A percentile compares a stretch with the other conserved stretches of the same genome.
Evolutionary conservation across 2,888 invertebrate genomes (phyloP).

Genomic region (Bellardia bayeri): DNA sequence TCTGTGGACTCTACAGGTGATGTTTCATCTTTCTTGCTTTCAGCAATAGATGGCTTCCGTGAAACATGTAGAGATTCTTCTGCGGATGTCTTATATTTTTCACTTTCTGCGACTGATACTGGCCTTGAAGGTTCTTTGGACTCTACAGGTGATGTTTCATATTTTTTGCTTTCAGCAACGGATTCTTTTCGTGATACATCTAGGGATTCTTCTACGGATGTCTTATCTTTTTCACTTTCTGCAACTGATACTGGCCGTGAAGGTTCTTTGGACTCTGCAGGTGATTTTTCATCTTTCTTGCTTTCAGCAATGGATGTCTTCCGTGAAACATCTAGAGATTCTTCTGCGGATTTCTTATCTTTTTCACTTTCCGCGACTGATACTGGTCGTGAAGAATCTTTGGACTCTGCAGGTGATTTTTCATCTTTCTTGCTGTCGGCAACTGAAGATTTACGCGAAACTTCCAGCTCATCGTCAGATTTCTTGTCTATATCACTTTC

Average conservation of each 20-base stretch:
- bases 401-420: background rate
- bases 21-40: conserved; percentile 50
- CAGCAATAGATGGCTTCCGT: conserved; percentile 61
- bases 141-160: background rate
- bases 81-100: conserved; percentile 54
- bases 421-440: conserved; percentile 29
- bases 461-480: conserved; percentile 32
- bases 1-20: conserved; percentile 23
- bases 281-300: conserved; percentile 69
- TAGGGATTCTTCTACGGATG: conserved; percentile 67
- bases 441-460: conserved; percentile 49
- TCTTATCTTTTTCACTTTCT: conserved; percentile 73
- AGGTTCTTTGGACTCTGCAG: conserved; percentile 69
- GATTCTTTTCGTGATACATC: conserved; percentile 79
- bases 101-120: conserved; percentile 57
- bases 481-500: conserved; percentile 58
- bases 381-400: conserved; percentile 49
- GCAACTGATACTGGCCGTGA: conserved; percentile 76
- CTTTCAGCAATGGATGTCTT: conserved; percentile 73
- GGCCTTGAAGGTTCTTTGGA: conserved; percentile 72
- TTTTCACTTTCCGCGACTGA: conserved; percentile 37
- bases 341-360: conserved; percentile 66
- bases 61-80: conserved; percentile 70
- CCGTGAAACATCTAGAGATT: conserved; percentile 75
- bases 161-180: conserved; percentile 51